Conservation (phyloP, 2,888 invertebrate genomes). For the Monochamus alternatus region DNA sequence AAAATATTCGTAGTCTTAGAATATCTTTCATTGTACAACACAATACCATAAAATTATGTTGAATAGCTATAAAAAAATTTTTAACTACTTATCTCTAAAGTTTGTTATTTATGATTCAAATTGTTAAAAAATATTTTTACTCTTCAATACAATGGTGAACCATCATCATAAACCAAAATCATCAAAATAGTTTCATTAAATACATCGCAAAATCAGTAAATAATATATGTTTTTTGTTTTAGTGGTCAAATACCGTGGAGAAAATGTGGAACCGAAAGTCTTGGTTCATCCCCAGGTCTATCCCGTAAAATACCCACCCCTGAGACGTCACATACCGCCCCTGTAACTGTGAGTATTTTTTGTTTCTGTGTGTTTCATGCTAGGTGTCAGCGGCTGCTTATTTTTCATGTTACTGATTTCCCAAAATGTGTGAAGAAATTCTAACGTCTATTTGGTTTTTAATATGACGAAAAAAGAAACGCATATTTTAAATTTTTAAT, state of each 20-base stretch:
- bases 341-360: slow-evolving; percentile 67
- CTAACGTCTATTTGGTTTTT: not conserved
- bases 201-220: slow-evolving; percentile 4
- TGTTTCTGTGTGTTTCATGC: slow-evolving; percentile 2
- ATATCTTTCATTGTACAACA: too few species aligned
- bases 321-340: slow-evolving; percentile 68
- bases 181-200: slow-evolving; percentile 6
- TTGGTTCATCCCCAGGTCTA: slow-evolving; percentile 67
- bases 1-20: too few species aligned
- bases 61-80: too few species aligned
- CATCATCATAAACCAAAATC: too few species aligned
- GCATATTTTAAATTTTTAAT: too few species aligned
- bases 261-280: slow-evolving; percentile 66
- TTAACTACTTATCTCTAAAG: too few species aligned
- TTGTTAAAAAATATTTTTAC: too few species aligned
- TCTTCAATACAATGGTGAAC: too few species aligned
- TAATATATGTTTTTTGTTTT: slow-evolving; percentile 53
- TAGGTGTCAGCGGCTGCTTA: not conserved
- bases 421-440: not conserved
- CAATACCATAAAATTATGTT: too few species aligned
- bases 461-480: too few species aligned
- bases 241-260: slow-evolving; percentile 65
- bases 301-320: slow-evolving; percentile 63
- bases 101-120: too few species aligned
- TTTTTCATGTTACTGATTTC: too few species aligned